These are phyloP conservation scores for Ictalurus punctatus DNA, from an alignment of 2,113 vertebrate species.

Conservation along the genomic window DNA sequence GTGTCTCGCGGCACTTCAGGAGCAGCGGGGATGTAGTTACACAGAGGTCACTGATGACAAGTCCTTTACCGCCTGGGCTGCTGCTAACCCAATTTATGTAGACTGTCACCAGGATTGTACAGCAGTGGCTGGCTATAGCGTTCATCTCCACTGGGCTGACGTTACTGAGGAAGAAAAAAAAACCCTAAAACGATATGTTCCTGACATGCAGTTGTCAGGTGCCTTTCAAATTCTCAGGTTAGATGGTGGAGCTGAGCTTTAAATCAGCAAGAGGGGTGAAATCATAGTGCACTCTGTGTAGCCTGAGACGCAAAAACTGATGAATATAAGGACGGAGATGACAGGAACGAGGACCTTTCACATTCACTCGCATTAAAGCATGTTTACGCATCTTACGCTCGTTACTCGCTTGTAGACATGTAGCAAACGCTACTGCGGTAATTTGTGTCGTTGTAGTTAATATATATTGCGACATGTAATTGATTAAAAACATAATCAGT, in stretches of 20 bases:
- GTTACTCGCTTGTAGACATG: not conserved
- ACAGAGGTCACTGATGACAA: slow-evolving; percentile 57
- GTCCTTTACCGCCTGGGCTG: slow-evolving; percentile 53
- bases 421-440: not conserved
- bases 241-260: slow-evolving; percentile 16
- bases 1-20: slow-evolving; percentile 55
- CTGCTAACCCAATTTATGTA: slow-evolving; percentile 60
- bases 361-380: not conserved
- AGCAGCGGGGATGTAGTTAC: slow-evolving; percentile 55
- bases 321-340: not conserved
- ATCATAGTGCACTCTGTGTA: not conserved
- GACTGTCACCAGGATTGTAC: slow-evolving; percentile 53
- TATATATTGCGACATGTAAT: no score
- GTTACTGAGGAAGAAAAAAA: slow-evolving; percentile 13
- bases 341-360: not conserved
- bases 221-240: slow-evolving; percentile 40
- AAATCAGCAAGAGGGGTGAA: slow-evolving; percentile 16
- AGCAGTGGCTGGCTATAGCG: slow-evolving; percentile 44
- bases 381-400: not conserved
- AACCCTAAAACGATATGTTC: slow-evolving; percentile 19
- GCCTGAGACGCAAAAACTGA: not conserved
- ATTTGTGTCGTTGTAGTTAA: no score
- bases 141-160: slow-evolving; percentile 49
- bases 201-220: slow-evolving; percentile 53
- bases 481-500: no score